Conservation (phyloP, 2,113 vertebrate genomes). For the Chloropsis cyanopogon region DNA sequence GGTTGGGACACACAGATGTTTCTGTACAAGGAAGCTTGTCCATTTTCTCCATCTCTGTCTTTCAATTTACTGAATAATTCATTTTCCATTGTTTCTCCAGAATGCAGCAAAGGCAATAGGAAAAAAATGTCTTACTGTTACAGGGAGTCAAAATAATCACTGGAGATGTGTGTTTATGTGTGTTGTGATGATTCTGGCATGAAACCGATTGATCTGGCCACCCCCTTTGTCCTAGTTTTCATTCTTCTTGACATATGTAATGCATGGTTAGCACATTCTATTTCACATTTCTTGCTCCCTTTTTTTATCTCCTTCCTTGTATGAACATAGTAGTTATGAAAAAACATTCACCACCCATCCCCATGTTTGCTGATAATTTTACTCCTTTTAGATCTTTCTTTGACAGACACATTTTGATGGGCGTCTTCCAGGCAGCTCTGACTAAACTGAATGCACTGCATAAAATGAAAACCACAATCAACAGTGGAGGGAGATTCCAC, state of each 20-base stretch:
- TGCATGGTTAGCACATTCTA: not conserved
- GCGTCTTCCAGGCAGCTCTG: not conserved
- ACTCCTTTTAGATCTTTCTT: not conserved
- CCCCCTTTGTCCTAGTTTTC: not conserved
- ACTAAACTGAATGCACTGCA: not conserved
- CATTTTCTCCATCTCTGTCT: not conserved
- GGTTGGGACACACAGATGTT: not conserved
- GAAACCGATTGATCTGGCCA: not conserved
- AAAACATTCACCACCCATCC: not conserved
- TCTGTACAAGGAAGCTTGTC: not conserved
- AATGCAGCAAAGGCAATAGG: not conserved
- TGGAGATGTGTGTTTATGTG: not conserved
- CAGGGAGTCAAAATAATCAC: not conserved
- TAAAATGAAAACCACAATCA: not conserved
- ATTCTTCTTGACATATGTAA: not conserved
- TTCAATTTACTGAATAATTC: not conserved
- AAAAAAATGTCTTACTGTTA: not conserved
- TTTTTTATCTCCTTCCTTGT: not conserved
- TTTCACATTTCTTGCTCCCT: not conserved
- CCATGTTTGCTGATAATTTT: not conserved
- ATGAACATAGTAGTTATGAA: not conserved
- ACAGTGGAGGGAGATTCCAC: not conserved
- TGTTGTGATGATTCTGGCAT: not conserved
- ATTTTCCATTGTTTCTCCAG: not conserved
- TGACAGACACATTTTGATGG: not conserved